Conservation (phyloP, 2,113 vertebrate genomes). For the Gymnobelideus leadbeateri region DNA sequence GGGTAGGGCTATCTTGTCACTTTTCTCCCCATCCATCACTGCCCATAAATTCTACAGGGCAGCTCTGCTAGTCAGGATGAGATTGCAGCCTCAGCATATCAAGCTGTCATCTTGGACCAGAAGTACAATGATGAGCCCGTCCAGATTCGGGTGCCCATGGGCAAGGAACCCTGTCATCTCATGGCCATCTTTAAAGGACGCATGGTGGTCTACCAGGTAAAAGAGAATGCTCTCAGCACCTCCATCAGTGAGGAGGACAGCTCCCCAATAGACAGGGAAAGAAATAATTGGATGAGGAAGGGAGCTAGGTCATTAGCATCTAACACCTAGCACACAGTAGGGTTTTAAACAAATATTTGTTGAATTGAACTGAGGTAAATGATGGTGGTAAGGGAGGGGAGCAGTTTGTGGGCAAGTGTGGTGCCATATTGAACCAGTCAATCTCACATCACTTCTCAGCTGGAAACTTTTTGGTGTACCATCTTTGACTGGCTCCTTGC, state of each 20-base stretch:
- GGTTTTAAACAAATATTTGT: background rate
- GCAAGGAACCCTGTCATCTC: slow-evolving; percentile 91
- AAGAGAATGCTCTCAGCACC: slow-evolving; percentile 8
- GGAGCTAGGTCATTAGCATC: background rate
- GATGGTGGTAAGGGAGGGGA: background rate
- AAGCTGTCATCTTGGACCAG: slow-evolving; percentile 88
- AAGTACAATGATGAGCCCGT: slow-evolving; percentile 88
- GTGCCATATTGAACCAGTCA: background rate
- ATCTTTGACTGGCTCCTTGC: background rate
- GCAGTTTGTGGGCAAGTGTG: background rate
- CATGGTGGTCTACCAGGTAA: slow-evolving; percentile 91
- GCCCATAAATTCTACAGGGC: slow-evolving; percentile 81
- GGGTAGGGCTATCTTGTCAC: background rate
- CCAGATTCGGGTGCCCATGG: slow-evolving; percentile 92
- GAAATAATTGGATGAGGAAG: background rate
- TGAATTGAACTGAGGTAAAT: background rate
- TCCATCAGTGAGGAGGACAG: background rate
- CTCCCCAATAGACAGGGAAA: background rate
- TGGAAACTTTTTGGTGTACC: accelerated
- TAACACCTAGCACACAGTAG: background rate
- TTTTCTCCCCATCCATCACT: background rate
- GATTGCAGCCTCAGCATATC: slow-evolving; percentile 89
- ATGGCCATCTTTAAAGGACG: slow-evolving; percentile 93
- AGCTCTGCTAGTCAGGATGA: slow-evolving; percentile 88
- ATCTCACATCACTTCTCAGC: background rate